phyloP scores from a whole-genome alignment of 2,113 vertebrate species.

The Erinaceus europaeus region DNA sequence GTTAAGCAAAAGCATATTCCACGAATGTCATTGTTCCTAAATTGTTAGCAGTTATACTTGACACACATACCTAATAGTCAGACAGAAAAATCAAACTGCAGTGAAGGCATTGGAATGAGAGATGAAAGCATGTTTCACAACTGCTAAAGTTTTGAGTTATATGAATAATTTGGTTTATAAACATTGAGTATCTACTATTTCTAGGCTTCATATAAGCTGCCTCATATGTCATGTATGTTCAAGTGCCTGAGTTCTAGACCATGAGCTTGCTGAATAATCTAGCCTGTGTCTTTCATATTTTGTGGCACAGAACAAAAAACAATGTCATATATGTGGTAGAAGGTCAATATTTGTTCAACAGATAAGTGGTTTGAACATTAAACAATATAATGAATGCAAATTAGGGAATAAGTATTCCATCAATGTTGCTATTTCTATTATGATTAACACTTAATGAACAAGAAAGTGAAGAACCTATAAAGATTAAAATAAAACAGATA shows the following conservation, averaged over 20 bases:
- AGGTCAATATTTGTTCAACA: slow-evolving; percentile 1
- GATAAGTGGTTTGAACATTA: background rate
- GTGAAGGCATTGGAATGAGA: background rate
- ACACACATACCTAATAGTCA: background rate
- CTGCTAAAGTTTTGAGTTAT: background rate
- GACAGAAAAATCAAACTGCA: background rate
- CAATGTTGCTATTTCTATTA: background rate
- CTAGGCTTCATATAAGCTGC: background rate
- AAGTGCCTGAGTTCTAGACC: background rate
- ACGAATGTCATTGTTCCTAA: background rate
- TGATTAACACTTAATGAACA: background rate
- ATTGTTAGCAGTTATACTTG: background rate
- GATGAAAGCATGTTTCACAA: background rate
- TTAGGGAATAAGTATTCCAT: background rate
- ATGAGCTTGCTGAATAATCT: background rate
- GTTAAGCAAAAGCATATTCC: background rate
- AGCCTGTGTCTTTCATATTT: background rate
- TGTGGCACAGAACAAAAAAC: background rate
- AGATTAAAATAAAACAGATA: background rate
- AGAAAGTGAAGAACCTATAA: background rate
- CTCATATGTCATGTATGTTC: background rate
- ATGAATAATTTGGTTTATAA: background rate
- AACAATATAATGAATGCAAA: background rate
- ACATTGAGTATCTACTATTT: background rate
- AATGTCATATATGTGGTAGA: background rate